A percentile compares a stretch with the other conserved stretches of the same genome.
Evolutionary conservation across 2,113 vertebrate species (phyloP).

Genomic region (Aythya baeri): DNA sequence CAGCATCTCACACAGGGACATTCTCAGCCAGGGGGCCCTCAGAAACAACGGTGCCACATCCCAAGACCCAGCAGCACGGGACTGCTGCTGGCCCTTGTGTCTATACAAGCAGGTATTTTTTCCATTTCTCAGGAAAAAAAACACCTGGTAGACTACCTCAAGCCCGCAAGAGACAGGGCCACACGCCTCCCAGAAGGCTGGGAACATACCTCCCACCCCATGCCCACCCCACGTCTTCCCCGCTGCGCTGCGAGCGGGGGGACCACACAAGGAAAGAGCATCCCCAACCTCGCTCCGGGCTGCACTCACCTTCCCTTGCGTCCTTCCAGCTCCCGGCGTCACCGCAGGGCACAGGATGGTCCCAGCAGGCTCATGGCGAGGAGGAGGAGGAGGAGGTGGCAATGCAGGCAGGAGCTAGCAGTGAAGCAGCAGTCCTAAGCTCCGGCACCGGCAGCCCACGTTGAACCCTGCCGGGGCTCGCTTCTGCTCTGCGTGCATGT

Average conservation of each 20-base stretch:
- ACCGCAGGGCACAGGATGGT: fast-evolving
- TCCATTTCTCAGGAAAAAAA: neutral
- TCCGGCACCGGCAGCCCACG: neutral
- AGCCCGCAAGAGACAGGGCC: neutral
- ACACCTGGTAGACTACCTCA: neutral
- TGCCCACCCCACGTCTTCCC: neutral
- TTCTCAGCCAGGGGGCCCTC: neutral
- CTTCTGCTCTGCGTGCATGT: neutral
- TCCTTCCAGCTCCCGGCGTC: neutral
- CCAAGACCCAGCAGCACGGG: neutral
- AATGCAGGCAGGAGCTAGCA: fast-evolving
- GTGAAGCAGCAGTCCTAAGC: neutral
- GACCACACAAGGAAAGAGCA: neutral
- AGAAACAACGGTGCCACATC: neutral
- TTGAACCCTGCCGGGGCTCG: fast-evolving
- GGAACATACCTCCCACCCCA: neutral
- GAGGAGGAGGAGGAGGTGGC: neutral
- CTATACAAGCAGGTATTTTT: fast-evolving
- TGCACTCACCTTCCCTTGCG: neutral
- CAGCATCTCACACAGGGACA: neutral
- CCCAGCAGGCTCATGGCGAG: neutral
- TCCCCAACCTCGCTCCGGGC: neutral
- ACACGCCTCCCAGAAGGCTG: neutral
- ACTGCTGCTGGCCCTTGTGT: neutral
- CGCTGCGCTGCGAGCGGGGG: fast-evolving